Evolutionary conservation across 2,888 invertebrate genomes (phyloP).

Genomic region (Trisateles emortualis): DNA sequence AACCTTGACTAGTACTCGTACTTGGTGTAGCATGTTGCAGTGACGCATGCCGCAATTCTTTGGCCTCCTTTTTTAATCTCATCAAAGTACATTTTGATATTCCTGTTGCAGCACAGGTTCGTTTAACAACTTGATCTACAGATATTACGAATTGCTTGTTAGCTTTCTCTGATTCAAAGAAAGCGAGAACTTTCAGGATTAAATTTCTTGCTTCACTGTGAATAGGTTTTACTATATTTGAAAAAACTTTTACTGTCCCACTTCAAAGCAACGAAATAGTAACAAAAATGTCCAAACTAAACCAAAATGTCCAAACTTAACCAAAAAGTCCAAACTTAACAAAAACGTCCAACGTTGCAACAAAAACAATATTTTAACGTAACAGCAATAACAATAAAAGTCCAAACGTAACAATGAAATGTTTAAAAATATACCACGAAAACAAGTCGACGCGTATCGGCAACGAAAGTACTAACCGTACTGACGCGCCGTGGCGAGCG

Average conservation of each 20-base stretch:
- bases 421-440: background rate
- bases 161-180: conserved; percentile 36
- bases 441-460: conserved; percentile 6
- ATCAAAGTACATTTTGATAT: background rate
- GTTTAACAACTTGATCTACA: conserved; percentile 39
- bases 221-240: conserved; percentile 20
- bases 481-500: conserved; percentile 5
- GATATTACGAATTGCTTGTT: conserved; percentile 30
- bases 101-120: conserved; percentile 44
- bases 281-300: conserved; percentile 6
- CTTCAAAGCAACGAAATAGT: background rate
- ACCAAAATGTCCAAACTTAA: conserved; percentile 3
- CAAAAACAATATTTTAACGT: too few relatives aligned
- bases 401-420: conserved; percentile 7
- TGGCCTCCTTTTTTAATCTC: background rate
- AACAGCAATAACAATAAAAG: conserved; percentile 2
- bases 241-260: background rate
- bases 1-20: background rate
- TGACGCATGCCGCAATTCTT: background rate
- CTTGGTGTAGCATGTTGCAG: background rate
- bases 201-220: conserved; percentile 25
- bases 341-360: background rate
- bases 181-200: conserved; percentile 32
- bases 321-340: too few relatives aligned
- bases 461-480: background rate